A percentile compares a stretch with the other conserved stretches of the same genome.
Conservation (phyloP, 1,140 invertebrate genomes). For the Heliconius melpomene region DNA sequence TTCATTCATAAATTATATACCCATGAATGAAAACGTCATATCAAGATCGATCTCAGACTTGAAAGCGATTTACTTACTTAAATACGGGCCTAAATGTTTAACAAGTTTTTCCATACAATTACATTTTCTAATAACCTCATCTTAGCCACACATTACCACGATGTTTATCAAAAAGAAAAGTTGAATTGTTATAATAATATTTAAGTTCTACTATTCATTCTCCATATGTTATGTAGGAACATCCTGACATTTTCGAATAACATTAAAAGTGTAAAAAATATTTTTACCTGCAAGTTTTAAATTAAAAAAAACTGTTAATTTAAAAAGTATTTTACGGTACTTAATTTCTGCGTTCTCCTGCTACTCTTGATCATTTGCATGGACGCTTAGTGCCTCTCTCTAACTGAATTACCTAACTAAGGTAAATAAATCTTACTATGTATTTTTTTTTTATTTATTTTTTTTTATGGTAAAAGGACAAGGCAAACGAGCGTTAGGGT, state of each 20-base stretch:
- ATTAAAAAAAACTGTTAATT: neutral
- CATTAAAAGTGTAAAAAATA: neutral
- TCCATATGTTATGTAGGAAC: neutral
- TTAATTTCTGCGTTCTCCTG: neutral
- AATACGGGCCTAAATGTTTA: neutral
- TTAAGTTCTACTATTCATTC: neutral
- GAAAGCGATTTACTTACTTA: too few species aligned
- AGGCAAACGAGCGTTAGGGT: too few species aligned
- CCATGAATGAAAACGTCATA: too few species aligned
- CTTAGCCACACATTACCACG: neutral
- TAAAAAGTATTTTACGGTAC: neutral
- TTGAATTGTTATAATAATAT: neutral
- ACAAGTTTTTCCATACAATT: neutral
- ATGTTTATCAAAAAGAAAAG: neutral
- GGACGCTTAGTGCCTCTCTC: neutral
- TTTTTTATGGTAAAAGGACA: too few species aligned
- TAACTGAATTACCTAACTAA: neutral
- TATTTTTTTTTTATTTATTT: neutral
- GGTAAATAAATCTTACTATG: neutral
- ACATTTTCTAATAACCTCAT: neutral
- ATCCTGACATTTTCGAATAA: neutral
- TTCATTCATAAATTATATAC: too few species aligned
- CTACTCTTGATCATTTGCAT: neutral
- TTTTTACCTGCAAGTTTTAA: neutral
- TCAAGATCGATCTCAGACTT: too few species aligned